phyloP scores from a whole-genome alignment of 1,140 invertebrate species.

The Drosophila repletoides region DNA sequence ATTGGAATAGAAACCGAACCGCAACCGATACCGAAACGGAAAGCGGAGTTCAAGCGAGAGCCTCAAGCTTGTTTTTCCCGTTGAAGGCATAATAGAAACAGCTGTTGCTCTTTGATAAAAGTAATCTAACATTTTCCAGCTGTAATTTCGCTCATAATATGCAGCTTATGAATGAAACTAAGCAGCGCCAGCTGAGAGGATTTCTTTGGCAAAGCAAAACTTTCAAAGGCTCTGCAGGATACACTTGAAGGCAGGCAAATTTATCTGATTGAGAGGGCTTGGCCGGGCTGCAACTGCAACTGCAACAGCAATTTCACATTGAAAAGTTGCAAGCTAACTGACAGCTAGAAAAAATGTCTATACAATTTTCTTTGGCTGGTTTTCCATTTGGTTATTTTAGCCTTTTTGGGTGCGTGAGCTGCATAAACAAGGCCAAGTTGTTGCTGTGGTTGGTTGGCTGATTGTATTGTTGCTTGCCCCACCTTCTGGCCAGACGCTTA shows the following conservation, averaged over 20 bases:
- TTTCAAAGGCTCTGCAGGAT: too few relatives aligned
- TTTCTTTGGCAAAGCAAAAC: too few relatives aligned
- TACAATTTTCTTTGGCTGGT: conserved; percentile 49
- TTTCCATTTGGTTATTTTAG: conserved; percentile 38
- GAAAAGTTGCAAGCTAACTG: conserved; percentile 37
- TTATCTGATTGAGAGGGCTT: not conserved
- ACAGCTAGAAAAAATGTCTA: conserved; percentile 53
- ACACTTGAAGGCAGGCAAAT: too few relatives aligned
- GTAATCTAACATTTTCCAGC: not conserved
- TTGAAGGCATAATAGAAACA: not conserved
- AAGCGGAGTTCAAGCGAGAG: conserved; percentile 9
- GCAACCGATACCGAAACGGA: conserved; percentile 1
- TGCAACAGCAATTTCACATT: not conserved
- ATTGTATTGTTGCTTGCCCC: conserved; percentile 57
- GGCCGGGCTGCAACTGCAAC: not conserved
- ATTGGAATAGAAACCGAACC: too few relatives aligned
- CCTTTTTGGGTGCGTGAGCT: conserved; percentile 56
- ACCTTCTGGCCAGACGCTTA: conserved; percentile 49
- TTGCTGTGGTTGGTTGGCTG: conserved; percentile 54
- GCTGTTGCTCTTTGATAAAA: not conserved
- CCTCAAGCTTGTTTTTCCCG: too few relatives aligned
- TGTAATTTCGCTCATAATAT: too few relatives aligned
- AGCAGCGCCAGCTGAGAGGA: too few relatives aligned
- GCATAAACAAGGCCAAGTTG: conserved; percentile 61
- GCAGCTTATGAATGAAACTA: too few relatives aligned